phyloP scores from a whole-genome alignment of 2,797 vertebrate species.

The Eospalax fontanierii region DNA sequence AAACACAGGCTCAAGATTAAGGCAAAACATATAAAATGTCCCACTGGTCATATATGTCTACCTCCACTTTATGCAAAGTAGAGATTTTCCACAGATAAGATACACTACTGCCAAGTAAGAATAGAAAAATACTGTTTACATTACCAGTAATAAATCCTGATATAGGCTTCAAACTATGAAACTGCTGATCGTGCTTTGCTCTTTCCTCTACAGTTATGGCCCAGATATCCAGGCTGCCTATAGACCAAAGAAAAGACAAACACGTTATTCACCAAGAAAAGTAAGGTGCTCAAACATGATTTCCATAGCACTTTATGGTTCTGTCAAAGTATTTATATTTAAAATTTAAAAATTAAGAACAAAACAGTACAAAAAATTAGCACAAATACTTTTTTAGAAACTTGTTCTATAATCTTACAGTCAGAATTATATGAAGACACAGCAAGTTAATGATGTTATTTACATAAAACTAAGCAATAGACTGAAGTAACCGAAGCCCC shows the following conservation, averaged over 20 bases:
- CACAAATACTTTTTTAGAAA: constrained; percentile 12
- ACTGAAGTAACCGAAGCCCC: not conserved
- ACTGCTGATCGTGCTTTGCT: constrained; percentile 99
- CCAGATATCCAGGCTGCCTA: constrained; percentile 97
- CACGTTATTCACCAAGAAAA: constrained; percentile 24
- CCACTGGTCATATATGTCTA: not conserved
- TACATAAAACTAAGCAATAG: not conserved
- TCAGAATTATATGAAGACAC: not conserved
- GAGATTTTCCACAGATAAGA: not conserved
- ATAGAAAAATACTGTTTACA: constrained; percentile 47
- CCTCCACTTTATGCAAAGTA: not conserved
- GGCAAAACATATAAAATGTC: not conserved
- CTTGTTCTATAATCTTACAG: not conserved
- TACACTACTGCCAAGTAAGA: constrained; percentile 16
- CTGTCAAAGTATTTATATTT: not conserved
- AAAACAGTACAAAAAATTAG: not conserved
- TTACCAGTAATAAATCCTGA: constrained; percentile 98
- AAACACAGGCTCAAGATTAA: not conserved
- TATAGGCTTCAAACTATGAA: constrained; percentile 96
- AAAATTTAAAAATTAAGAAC: constrained; percentile 25
- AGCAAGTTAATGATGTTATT: constrained; percentile 20
- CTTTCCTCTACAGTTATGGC: constrained; percentile 97
- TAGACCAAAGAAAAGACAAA: constrained; percentile 68
- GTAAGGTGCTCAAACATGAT: not conserved
- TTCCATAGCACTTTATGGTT: not conserved